Conservation (phyloP, 1,140 invertebrate species). For the Zaprionus africanus region DNA sequence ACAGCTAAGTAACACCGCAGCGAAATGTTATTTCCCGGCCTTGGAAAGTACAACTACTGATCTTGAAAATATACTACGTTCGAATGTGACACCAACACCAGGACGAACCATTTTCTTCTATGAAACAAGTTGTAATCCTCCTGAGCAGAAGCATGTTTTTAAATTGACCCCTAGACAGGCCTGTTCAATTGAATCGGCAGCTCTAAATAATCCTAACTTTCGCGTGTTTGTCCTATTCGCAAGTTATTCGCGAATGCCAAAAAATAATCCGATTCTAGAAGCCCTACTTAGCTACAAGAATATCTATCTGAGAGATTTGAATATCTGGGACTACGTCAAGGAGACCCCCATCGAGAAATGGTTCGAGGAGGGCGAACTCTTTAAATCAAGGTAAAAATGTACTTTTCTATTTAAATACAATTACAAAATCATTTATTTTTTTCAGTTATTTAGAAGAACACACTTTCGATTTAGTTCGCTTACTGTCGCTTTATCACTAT, state of each 20-base stretch:
- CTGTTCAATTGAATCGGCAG: slow-evolving; percentile 89
- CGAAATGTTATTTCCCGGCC: no score
- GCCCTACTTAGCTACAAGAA: slow-evolving; percentile 86
- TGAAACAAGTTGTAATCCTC: slow-evolving; percentile 85
- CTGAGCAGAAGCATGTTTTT: background rate
- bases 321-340: slow-evolving; percentile 86
- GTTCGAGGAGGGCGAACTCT: slow-evolving; percentile 85
- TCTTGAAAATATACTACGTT: slow-evolving; percentile 61
- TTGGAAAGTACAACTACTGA: no score
- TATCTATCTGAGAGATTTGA: slow-evolving; percentile 86
- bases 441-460: slow-evolving; percentile 3
- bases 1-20: no score
- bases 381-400: slow-evolving; percentile 84
- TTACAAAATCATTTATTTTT: background rate
- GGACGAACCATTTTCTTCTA: slow-evolving; percentile 86
- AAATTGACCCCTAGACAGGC: slow-evolving; percentile 86
- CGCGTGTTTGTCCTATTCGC: slow-evolving; percentile 86
- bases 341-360: slow-evolving; percentile 87
- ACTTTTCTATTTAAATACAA: slow-evolving; percentile 2
- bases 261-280: slow-evolving; percentile 45
- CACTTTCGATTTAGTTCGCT: slow-evolving; percentile 89
- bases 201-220: slow-evolving; percentile 86
- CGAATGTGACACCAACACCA: slow-evolving; percentile 64
- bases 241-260: slow-evolving; percentile 77
- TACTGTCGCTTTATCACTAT: slow-evolving; percentile 88